Evolutionary conservation across 2,888 invertebrate genomes (phyloP), one percentile per base, ranked within the genome.

Genomic region (Nowickia ferox): DNA sequence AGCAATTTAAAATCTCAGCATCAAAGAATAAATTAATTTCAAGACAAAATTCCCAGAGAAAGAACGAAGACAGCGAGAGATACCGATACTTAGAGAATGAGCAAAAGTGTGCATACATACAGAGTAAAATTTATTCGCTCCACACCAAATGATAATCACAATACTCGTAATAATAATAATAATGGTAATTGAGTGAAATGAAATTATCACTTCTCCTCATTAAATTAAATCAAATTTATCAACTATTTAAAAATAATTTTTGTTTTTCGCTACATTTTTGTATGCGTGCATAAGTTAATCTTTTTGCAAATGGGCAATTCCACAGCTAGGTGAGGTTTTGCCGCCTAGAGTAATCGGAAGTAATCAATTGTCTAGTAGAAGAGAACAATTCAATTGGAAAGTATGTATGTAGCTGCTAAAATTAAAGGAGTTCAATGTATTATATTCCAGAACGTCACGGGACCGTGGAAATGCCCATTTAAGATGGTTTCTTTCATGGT

Each of bases 171-270:
- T 22, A 22, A 46, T 55, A 40, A 38, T 48, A 46, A 65, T 65
- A 22, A 61, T 9, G 55, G 55, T 65, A 72, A 75, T 76, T 75
- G 76, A 65, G 76, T 77, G 48, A 83, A 77, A 83, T 83, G 65
- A 83, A 83, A 76, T 83, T 76, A 83, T 77, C 82, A 76, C 82
- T 71, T 40, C 65, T 76, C 15, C 82, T 71, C 63, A 77, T 83
- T 83, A 77, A 83, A 83, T 83, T 83, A 57, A 77, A 82, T 82
- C 61, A 82, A 76, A 71, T 76, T 82, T 71, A 82, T 48, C 42
- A 63, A 76, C 48, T 71, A 80, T 74, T 76, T 76, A 69, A 72
- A 61, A 19, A 71, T 59, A 74, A 17, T 57, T 11, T 55, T 57
- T 74, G 48, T 79, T 19, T 55, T 57, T 74, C 40, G 72, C 63